Percentiles rank a stretch among this genome's conserved stretches.
Conservation (phyloP, 2,797 vertebrate genomes). For the Clarias platycephalus region DNA sequence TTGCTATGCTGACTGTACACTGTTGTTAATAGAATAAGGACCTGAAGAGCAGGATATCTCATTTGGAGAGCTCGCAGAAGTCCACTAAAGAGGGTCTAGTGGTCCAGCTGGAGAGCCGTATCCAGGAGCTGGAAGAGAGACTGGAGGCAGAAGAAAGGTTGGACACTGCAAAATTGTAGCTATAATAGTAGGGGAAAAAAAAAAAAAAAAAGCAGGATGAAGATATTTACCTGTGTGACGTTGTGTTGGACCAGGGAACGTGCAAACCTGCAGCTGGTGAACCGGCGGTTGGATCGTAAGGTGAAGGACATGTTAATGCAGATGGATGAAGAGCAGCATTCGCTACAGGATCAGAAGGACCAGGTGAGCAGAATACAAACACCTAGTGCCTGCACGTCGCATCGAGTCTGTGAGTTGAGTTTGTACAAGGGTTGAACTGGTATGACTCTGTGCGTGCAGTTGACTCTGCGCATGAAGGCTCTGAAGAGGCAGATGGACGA, state of each 20-base stretch:
- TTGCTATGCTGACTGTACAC: background rate
- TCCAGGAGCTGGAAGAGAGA: constrained; percentile 89
- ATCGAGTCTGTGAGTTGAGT: background rate
- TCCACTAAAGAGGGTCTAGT: constrained; percentile 91
- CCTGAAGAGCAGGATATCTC: constrained; percentile 85
- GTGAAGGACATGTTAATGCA: constrained; percentile 96
- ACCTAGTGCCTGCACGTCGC: background rate
- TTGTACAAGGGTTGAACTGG: background rate
- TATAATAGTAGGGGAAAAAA: background rate
- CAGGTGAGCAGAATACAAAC: constrained; percentile 75
- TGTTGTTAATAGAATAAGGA: constrained; percentile 85
- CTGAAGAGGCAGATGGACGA: constrained; percentile 95
- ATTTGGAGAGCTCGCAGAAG: constrained; percentile 89
- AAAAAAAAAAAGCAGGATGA: background rate
- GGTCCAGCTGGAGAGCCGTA: constrained; percentile 86
- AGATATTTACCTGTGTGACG: background rate
- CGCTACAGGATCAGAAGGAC: constrained; percentile 92
- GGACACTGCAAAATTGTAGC: background rate
- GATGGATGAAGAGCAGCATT: constrained; percentile 90
- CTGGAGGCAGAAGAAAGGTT: constrained; percentile 90
- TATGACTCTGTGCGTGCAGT: constrained; percentile 66
- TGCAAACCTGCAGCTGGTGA: constrained; percentile 86
- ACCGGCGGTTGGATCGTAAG: constrained; percentile 92
- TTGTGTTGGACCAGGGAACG: constrained; percentile 79
- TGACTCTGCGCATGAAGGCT: constrained; percentile 92